Base-by-base conservation (phyloP, 2,888 invertebrate genomes). In the Hemithea aestivaria region DNA sequence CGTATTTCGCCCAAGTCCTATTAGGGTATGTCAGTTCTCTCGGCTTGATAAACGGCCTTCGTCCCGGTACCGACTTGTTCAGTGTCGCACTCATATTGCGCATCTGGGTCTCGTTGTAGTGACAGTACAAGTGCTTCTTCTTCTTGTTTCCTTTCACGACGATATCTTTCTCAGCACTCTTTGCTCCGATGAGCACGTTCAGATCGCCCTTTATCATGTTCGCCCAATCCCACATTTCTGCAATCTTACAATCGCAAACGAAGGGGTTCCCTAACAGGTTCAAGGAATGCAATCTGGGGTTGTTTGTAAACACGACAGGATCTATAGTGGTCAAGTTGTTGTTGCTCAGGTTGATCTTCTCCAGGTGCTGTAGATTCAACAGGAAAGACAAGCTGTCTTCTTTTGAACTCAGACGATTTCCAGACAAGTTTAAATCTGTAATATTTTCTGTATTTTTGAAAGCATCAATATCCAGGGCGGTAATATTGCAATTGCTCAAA, bases 211-310 rank as follows among this genome's bases (percentile, higher is more conserved):
- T 91, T 21, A 89, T 89, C 69, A 90, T 87, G 22, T 89, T 77
- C 0, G 92, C 92, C 93, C 93, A 93, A 53, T 91, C 89, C 93
- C 93, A 93, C 83, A 92, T 89, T 39, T 91, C 91, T 0, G 90
- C 90, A 11, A 93, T 88, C 45, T 90, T 89, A 53, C 93, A 93
- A 53, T 91, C 90, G 58, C 93, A 93, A 37, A 88, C 73, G 78
- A 92, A 92, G 1, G 91, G 92, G 73, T 93, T 93, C 2, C 91
- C 91, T 6, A 92, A 78, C 4, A 93, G 72, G 58, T 91, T 91
- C 29, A 93, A 55, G 2, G 90, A 90, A 38, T 89, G 73, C 2
- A 93, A 60, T 42, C 87, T 88, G 0, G 89, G 87, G 69, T 92
- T 92, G 30, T 81, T 73, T 1, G 74, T 70, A 33, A 92, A 87